phyloP scores from a whole-genome alignment of 2,888 invertebrate species.

The Proisotoma minuta region DNA sequence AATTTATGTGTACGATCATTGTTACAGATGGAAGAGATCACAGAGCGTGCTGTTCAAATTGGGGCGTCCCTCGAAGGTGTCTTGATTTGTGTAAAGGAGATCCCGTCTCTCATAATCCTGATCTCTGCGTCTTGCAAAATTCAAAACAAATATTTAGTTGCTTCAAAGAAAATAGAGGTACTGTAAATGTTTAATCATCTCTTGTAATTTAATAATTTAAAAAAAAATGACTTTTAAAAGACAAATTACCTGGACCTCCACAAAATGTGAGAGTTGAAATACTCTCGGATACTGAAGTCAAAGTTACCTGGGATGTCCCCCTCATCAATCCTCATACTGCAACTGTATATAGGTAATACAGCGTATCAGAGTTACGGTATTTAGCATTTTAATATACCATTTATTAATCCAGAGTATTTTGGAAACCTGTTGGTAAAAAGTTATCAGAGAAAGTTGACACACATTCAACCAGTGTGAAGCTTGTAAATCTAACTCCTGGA shows the following conservation, averaged over 20 bases:
- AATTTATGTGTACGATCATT: not conserved
- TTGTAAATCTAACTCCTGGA: conserved; percentile 68
- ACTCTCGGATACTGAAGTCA: conserved; percentile 59
- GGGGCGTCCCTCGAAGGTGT: conserved; percentile 73
- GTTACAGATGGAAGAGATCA: conserved; percentile 64
- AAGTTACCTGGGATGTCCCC: conserved; percentile 72
- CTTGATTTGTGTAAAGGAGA: conserved; percentile 80
- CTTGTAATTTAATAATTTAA: not conserved
- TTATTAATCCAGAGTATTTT: conserved; percentile 61
- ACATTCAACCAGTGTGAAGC: conserved; percentile 63
- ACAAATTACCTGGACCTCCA: conserved; percentile 75
- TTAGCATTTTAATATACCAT: conserved; percentile 6
- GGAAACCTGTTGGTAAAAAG: conserved; percentile 63
- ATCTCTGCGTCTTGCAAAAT: conserved; percentile 66
- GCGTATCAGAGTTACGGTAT: not conserved
- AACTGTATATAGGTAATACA: conserved; percentile 63
- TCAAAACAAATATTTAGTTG: conserved; percentile 72
- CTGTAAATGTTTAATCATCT: conserved; percentile 8
- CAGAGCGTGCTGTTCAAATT: conserved; percentile 73
- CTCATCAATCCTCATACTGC: conserved; percentile 75
- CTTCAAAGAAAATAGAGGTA: conserved; percentile 70
- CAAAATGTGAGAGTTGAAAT: conserved; percentile 60
- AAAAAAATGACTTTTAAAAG: conserved; percentile 40
- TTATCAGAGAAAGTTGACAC: conserved; percentile 66
- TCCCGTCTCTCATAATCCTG: conserved; percentile 60